Conservation (phyloP, 2,113 vertebrate species). For the Glaucomys volans region DNA sequence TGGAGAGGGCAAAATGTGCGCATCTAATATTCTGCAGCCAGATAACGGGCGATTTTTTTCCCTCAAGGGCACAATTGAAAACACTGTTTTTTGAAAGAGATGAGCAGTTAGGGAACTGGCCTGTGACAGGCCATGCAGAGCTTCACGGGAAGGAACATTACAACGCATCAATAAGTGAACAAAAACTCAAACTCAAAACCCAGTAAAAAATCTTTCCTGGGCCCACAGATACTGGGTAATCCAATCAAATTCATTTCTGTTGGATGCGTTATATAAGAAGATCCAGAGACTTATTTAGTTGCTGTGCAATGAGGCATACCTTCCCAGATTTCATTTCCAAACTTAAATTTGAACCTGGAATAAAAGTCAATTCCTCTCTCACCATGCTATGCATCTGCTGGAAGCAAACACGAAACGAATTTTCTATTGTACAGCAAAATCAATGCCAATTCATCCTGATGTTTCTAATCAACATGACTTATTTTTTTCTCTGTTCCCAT, state of each 20-base stretch:
- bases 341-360: conserved; percentile 75
- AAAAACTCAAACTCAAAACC: neutral
- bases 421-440: conserved; percentile 68
- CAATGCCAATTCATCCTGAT: conserved; percentile 58
- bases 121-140: neutral
- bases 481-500: conserved; percentile 49
- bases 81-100: neutral
- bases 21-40: neutral
- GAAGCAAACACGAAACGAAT: conserved; percentile 49
- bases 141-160: neutral
- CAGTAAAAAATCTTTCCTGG: neutral
- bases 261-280: conserved; percentile 1
- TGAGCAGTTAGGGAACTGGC: neutral
- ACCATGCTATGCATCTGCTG: conserved; percentile 62
- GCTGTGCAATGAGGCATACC: conserved; percentile 74
- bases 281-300: conserved; percentile 55
- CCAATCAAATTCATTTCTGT: neutral
- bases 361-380: conserved; percentile 53
- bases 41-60: neutral
- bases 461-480: conserved; percentile 73
- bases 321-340: conserved; percentile 74
- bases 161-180: neutral
- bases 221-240: neutral
- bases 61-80: neutral
- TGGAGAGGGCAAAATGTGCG: neutral